Evolutionary conservation across 2,113 vertebrate genomes (phyloP), one percentile per base, ranked within the genome.

Genomic region (Nettapus auritus): DNA sequence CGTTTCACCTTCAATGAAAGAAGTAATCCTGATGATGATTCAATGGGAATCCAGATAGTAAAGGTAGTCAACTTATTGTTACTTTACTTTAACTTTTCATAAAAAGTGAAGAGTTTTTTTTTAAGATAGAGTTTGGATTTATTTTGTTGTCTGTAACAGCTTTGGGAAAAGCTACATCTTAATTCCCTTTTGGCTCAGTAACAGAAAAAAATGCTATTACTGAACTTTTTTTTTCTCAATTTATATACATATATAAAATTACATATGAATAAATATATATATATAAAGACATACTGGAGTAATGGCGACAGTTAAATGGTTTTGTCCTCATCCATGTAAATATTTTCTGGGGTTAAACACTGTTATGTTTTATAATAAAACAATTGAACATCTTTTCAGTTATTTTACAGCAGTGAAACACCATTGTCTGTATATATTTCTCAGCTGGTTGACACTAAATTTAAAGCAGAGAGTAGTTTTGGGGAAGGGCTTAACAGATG

Each of bases 11-110:
- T 99, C 89, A 99, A 99, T 85, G 99, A 99, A 94, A 99, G 99
- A 78, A 99, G 99, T 94, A 99, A 99, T 97, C 99, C 99, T 23
- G 99, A 99, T 80, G 99, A 99, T 80, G 99, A 99, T 92, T 99
- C 99, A 9, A 99, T 99, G 96, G 99, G 99, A 82, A 99, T 99
- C 95, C 99, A 99, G 89, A 99, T 99, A 68, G 99, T 99, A 82
- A 99, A 99, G 99, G 99, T 99, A 98, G 88, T 13, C 48, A 89
- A 18, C 29, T 86, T 53, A 68, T 50, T 60, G 11, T 75, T 82
- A n/a, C 19, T 67, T 69, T 36, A 7, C 75, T 82, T 16, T 48
- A 38, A 3, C 11, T 33, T 75, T 75, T 57, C 4, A 33, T 86
- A 31, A 55, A 82, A 25, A 38, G 50, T 52, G 23, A 25, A 25